Conservation (phyloP, 2,888 invertebrate species). For the Tenodera sinensis region DNA sequence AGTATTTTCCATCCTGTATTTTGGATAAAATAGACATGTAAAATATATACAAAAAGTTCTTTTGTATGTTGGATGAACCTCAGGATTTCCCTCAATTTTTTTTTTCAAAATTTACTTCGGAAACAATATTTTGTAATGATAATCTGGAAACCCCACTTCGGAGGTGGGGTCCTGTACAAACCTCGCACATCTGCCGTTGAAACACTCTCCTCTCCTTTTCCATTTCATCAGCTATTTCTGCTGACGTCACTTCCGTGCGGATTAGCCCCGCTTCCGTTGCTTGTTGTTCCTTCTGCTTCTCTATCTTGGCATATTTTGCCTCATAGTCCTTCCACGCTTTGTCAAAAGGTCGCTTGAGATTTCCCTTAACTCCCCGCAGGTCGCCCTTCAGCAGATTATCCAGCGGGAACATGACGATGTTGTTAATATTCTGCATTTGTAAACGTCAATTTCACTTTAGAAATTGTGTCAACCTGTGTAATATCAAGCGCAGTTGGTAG, state of each 20-base stretch:
- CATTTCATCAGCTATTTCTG: constrained; percentile 96
- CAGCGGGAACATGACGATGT: constrained; percentile 95
- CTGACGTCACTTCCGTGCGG: constrained; percentile 82
- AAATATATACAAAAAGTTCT: too few species aligned
- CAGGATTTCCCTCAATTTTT: too few species aligned
- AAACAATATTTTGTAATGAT: too few species aligned
- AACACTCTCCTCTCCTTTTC: constrained; percentile 93
- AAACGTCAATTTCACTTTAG: constrained; percentile 38
- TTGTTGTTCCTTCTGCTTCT: constrained; percentile 94
- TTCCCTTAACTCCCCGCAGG: constrained; percentile 85
- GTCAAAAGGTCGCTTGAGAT: constrained; percentile 92
- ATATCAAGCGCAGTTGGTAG: too few species aligned
- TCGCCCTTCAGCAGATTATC: constrained; percentile 94
- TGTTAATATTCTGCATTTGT: constrained; percentile 95
- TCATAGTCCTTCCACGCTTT: constrained; percentile 98
- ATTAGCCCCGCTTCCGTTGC: constrained; percentile 92
- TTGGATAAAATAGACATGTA: too few species aligned
- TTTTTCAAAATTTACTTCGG: too few species aligned
- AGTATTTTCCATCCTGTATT: too few species aligned
- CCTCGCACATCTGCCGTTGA: constrained; percentile 97
- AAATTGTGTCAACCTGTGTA: too few species aligned
- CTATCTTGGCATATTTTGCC: constrained; percentile 91
- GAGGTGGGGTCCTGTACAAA: constrained; percentile 43
- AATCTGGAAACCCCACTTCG: too few species aligned
- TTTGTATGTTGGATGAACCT: too few species aligned